Evolutionary conservation across 2,113 vertebrate genomes (phyloP), one percentile per base, ranked within the genome.

Genomic region (Lophotis ruficrista): DNA sequence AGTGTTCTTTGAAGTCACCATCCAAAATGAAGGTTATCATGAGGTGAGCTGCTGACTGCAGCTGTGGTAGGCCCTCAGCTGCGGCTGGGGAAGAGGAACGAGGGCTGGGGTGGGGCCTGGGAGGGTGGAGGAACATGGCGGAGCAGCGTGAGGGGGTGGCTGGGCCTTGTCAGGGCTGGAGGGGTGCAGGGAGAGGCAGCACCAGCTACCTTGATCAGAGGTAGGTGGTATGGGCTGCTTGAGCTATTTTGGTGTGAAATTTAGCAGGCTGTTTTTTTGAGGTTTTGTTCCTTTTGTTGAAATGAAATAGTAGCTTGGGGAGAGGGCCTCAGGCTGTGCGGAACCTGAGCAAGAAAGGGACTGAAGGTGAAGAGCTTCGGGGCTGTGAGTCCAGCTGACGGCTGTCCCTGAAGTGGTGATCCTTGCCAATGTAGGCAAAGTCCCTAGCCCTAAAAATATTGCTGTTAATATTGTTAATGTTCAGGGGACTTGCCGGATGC

Each of bases 81-180:
- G 61, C 0, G 4, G 51, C 64, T 14, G 28, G 21, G 30, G 47
- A 82, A 57, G 56, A 20, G 31, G 35, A 54, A 60, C 0, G 3
- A 88, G 38, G 79, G 33, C 10, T 23, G n/a, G 37, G 45, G 45
- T 6, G 12, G 51, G 6, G 21, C 41, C n/a, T 18, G 45, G 35
- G 25, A 57, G 35, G 21, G 18, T 43, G 22, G 57, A 82, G 16
- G 30, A 50, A 30, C 7, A 7, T 33, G 31, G 80, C 1, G 23
- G 23, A 28, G n/a, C 21, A 41, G 24, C 1, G 1, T 15, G n/a
- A 62, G 24, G 38, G 28, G 5, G 9, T 18, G 27, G 28, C 1
- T 37, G 31, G 5, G 53, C 56, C 72, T 12, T 72, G 57, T 27
- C 1, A 5, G 31, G 4, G 12, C 22, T 25, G 54, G 22, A 37